Conservation (phyloP, 2,113 vertebrate species). For the Colinus virginianus region DNA sequence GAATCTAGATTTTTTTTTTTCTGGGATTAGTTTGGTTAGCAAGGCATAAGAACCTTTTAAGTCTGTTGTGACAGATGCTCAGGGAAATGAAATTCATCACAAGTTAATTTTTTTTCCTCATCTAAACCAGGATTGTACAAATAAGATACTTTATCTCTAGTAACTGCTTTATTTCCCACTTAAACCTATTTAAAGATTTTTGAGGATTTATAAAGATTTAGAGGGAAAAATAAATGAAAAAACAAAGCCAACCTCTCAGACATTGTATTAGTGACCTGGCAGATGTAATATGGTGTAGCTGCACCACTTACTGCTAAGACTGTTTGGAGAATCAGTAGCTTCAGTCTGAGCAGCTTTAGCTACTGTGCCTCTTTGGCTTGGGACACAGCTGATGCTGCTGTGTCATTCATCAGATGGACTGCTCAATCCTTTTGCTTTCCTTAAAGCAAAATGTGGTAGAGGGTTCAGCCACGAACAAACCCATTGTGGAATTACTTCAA, state of each 20-base stretch:
- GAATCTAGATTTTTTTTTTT: background rate
- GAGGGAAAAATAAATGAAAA: background rate
- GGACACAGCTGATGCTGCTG: background rate
- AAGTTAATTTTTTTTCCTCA: background rate
- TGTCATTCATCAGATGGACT: background rate
- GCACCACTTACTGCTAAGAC: background rate
- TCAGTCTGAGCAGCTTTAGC: background rate
- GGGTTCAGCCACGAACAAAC: background rate
- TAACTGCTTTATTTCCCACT: slow-evolving; percentile 8
- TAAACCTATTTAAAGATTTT: slow-evolving; percentile 44
- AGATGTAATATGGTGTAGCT: background rate
- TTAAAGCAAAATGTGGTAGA: background rate
- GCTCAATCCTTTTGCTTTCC: background rate
- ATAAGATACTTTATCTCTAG: background rate
- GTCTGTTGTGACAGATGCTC: slow-evolving; percentile 18
- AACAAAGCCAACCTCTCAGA: background rate
- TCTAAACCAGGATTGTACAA: slow-evolving; percentile 18
- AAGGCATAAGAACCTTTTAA: background rate
- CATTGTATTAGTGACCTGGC: background rate
- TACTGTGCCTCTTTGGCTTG: rapidly evolving
- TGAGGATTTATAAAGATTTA: slow-evolving; percentile 25
- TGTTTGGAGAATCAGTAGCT: rapidly evolving
- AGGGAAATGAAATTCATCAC: background rate
- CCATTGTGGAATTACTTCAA: background rate
- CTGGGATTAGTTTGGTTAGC: background rate